Percentiles rank a stretch among this genome's conserved stretches.
Evolutionary conservation across 2,888 invertebrate species (phyloP).

Genomic region (Trichogramma dendrolimi): DNA sequence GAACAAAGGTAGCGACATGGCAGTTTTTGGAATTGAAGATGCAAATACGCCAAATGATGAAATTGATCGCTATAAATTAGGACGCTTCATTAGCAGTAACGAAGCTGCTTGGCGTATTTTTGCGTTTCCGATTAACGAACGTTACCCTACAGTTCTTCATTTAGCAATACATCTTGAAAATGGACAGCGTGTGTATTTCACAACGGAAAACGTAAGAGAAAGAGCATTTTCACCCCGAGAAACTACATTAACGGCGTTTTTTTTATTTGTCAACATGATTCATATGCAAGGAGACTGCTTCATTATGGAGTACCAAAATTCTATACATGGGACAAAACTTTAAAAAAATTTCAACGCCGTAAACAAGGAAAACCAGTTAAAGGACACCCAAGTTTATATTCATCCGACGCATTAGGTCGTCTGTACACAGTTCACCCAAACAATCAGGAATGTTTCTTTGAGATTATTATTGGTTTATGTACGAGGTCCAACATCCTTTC

Average conservation of each 20-base stretch:
- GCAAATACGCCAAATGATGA: neutral
- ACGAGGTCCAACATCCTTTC: conserved; percentile 35
- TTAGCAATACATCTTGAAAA: conserved; percentile 38
- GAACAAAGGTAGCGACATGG: conserved; percentile 37
- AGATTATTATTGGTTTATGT: conserved; percentile 31
- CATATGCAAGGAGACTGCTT: conserved; percentile 42
- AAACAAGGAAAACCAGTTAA: conserved; percentile 16
- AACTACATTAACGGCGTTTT: conserved; percentile 39
- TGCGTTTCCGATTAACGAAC: conserved; percentile 37
- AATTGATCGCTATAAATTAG: conserved; percentile 23
- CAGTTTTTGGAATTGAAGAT: conserved; percentile 20
- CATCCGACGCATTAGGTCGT: conserved; percentile 33
- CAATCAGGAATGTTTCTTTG: conserved; percentile 33
- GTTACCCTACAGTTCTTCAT: conserved; percentile 34
- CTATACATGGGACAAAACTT: conserved; percentile 8
- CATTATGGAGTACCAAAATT: conserved; percentile 31
- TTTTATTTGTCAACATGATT: conserved; percentile 41
- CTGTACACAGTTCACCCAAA: conserved; percentile 36
- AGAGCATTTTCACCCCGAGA: conserved; percentile 13
- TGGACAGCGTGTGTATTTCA: conserved; percentile 35
- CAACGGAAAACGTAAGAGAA: conserved; percentile 26
- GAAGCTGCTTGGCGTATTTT: conserved; percentile 37
- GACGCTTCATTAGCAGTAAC: conserved; percentile 24
- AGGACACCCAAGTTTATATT: conserved; percentile 29
- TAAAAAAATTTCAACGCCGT: conserved; percentile 1